A percentile compares a stretch with the other conserved stretches of the same genome.
These are phyloP conservation scores for Strix uralensis DNA, from an alignment of 2,113 vertebrate species.

Conservation along the genomic window DNA sequence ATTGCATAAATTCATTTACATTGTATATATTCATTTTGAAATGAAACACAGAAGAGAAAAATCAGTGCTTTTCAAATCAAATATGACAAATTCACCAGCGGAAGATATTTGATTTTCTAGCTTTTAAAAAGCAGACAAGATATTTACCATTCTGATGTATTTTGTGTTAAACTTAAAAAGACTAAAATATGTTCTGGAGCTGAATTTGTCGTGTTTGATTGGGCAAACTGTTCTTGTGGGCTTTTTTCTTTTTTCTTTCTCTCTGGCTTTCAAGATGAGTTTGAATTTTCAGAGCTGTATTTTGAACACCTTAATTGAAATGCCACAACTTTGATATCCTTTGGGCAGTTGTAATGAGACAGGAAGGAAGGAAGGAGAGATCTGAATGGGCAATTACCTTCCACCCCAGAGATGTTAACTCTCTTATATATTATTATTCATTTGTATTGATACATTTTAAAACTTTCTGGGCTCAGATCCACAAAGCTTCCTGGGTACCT, in stretches of 20 bases:
- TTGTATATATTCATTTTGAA: slow-evolving; percentile 58
- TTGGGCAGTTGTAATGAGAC: neutral
- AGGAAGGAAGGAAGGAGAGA: neutral
- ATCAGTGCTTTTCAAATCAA: slow-evolving; percentile 57
- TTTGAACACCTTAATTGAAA: neutral
- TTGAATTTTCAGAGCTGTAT: neutral
- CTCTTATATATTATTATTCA: neutral
- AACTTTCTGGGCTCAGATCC: neutral
- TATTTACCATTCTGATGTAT: slow-evolving; percentile 21
- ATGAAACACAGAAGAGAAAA: slow-evolving; percentile 45
- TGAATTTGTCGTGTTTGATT: slow-evolving; percentile 36
- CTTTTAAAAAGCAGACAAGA: slow-evolving; percentile 29
- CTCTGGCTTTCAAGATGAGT: neutral
- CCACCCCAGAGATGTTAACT: neutral
- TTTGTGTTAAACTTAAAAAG: slow-evolving; percentile 12
- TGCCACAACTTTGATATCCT: accelerated
- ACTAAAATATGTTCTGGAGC: slow-evolving; percentile 23
- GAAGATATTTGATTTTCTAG: slow-evolving; percentile 45
- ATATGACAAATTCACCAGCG: slow-evolving; percentile 44
- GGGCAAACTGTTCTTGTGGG: neutral
- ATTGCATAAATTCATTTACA: slow-evolving; percentile 56
- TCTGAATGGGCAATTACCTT: neutral
- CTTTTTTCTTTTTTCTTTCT: neutral
- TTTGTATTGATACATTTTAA: neutral
- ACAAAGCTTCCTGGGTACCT: neutral